Base-by-base conservation (phyloP, 2,888 invertebrate genomes). In the Drosophila monieri region DNA sequence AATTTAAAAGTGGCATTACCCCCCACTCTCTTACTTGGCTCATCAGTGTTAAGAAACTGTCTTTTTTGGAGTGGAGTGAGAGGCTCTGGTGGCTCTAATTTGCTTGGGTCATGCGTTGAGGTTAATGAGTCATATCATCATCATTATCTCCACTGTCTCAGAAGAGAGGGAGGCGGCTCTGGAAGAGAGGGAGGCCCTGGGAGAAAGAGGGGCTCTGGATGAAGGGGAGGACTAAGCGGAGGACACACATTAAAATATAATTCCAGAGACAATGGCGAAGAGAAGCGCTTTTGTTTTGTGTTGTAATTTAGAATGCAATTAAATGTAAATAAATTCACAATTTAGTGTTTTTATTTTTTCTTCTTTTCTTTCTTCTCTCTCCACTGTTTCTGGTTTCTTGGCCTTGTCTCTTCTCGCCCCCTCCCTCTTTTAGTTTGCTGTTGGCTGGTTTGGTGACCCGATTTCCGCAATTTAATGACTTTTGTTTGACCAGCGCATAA, bases 61-160 rank as follows among this genome's bases (percentile, higher is more conserved):
- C 65, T 65, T 51, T 27, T 35, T 32, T 27, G 4, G 43, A 35
- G 12, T 56, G 57, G 37, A 67, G 35, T 78, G 68, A 51, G 73
- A 49, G 21, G 3, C 21, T 69, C 70, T 72, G 65, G 76, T 65
- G 71, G 81, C 76, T 87, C 87, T 81, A 81, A 81, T 81, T 87
- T 85, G 83, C 77, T 77, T 85, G 83, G 85, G 88, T 79, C 88
- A 79, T 83, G 78, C 76, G 78, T 85, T 72, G 88, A 83, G 84
- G 83, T 88, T 84, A 88, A 84, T 84, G 84, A 84, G 88, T 84
- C 88, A 88, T 83, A 88, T 81, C 81, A 81, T 83, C 80, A 88
- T 88, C 67, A 75, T 68, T 78, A 88, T 72, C 61, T 80, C 60
- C 12, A 47, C 61, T 47, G 39, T 37, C 9, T 9, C 0, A 9